A percentile compares a stretch with the other conserved stretches of the same genome.
phyloP scores from a whole-genome alignment of 2,888 invertebrate genomes.

The Augiades crinisus region DNA sequence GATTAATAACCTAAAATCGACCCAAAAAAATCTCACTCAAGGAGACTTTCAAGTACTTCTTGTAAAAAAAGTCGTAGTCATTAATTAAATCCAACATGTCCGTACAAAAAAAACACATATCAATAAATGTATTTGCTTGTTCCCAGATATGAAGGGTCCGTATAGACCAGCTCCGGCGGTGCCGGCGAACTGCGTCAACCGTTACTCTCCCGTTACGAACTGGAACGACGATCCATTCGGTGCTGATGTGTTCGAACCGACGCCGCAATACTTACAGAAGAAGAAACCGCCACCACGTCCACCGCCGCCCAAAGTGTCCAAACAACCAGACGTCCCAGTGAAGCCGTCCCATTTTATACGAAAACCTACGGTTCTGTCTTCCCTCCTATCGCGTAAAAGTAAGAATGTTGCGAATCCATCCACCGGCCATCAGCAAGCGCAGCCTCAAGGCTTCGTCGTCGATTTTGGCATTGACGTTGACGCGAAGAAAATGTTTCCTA shows the following conservation, averaged over 20 bases:
- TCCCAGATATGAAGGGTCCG: constrained; percentile 83
- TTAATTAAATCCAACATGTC: too few relatives aligned
- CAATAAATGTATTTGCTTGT: not conserved
- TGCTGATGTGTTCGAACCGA: constrained; percentile 72
- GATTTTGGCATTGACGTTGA: constrained; percentile 58
- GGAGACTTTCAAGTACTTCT: too few relatives aligned
- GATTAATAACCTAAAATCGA: too few relatives aligned
- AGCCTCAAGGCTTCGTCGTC: constrained; percentile 43
- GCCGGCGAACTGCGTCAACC: constrained; percentile 58
- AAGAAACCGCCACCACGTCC: constrained; percentile 88
- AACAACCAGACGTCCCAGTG: constrained; percentile 62
- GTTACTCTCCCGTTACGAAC: constrained; percentile 80
- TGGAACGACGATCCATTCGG: constrained; percentile 78
- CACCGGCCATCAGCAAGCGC: constrained; percentile 38
- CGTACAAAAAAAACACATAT: too few relatives aligned
- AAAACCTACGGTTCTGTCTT: constrained; percentile 70
- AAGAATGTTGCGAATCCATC: constrained; percentile 46
- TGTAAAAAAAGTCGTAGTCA: too few relatives aligned
- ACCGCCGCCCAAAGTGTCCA: constrained; percentile 82
- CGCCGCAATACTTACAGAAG: constrained; percentile 72
- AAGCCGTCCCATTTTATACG: constrained; percentile 79
- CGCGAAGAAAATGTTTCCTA: constrained; percentile 64
- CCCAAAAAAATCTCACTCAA: too few relatives aligned
- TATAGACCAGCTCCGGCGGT: constrained; percentile 81
- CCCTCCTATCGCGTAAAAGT: constrained; percentile 63